A percentile compares a stretch with the other conserved stretches of the same genome.
Conservation (phyloP, 2,888 invertebrate genomes). For the Macropis europaea region DNA sequence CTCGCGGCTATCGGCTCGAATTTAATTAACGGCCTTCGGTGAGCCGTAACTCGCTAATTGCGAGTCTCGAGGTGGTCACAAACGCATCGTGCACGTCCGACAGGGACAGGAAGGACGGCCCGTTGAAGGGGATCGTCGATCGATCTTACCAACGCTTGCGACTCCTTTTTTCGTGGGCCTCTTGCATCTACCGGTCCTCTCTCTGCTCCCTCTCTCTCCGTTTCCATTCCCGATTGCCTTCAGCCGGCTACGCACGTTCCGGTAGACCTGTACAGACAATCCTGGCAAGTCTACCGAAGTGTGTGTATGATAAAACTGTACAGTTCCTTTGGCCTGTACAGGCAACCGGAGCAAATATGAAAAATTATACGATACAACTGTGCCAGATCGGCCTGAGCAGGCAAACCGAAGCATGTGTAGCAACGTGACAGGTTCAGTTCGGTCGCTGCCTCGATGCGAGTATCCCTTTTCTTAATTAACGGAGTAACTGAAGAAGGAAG, state of each 20-base stretch:
- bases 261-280: too few relatives aligned
- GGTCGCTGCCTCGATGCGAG: too few relatives aligned
- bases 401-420: too few relatives aligned
- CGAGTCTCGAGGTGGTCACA: conserved; percentile 60
- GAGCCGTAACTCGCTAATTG: conserved; percentile 76
- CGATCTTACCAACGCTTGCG: conserved; percentile 65
- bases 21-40: conserved; percentile 75
- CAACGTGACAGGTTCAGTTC: too few relatives aligned
- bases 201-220: not conserved
- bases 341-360: too few relatives aligned
- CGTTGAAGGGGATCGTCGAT: conserved; percentile 61
- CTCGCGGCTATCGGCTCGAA: conserved; percentile 70
- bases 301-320: too few relatives aligned
- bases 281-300: too few relatives aligned
- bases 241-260: conserved; percentile 14
- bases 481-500: too few relatives aligned
- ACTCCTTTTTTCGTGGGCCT: conserved; percentile 55
- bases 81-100: conserved; percentile 36
- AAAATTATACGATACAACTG: too few relatives aligned
- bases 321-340: too few relatives aligned
- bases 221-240: conserved; percentile 28
- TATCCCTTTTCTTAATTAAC: too few relatives aligned
- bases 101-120: conserved; percentile 57
- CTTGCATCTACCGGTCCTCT: conserved; percentile 3
- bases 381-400: too few relatives aligned